Conservation (phyloP, 2,113 vertebrate species). For the Gobius niger region DNA sequence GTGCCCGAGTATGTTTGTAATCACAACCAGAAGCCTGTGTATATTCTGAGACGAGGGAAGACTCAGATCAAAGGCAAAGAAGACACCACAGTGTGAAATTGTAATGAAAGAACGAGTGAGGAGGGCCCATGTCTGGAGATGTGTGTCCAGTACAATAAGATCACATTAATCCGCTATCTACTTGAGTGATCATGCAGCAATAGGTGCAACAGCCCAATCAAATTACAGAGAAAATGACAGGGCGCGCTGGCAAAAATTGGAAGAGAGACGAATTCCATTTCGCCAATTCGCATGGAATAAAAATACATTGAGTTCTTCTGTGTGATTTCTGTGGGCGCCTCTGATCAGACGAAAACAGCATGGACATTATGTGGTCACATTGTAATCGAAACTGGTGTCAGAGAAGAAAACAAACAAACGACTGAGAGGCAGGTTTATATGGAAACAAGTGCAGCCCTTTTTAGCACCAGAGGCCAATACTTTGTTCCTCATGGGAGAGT, state of each 20-base stretch:
- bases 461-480: too few relatives aligned
- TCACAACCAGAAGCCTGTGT: conserved; percentile 33
- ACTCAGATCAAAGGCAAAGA: conserved; percentile 4
- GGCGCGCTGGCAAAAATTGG: neutral
- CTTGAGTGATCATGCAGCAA: conserved; percentile 41
- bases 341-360: neutral
- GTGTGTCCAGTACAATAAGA: conserved; percentile 58
- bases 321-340: neutral
- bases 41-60: conserved; percentile 19
- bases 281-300: neutral
- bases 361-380: neutral
- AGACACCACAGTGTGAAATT: conserved; percentile 25
- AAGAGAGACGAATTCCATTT: conserved; percentile 22
- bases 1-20: conserved; percentile 27
- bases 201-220: conserved; percentile 42
- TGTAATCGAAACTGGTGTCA: neutral
- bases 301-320: conserved; percentile 11
- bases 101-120: conserved; percentile 33
- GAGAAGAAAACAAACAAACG: neutral
- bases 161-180: conserved; percentile 46
- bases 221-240: conserved; percentile 39
- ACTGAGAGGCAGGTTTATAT: neutral
- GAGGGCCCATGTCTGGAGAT: conserved; percentile 32
- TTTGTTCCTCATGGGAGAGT: too few relatives aligned
- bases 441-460: neutral